Evolutionary conservation across 2,113 vertebrate genomes (phyloP).

Genomic region (Xyrauchen texanus): DNA sequence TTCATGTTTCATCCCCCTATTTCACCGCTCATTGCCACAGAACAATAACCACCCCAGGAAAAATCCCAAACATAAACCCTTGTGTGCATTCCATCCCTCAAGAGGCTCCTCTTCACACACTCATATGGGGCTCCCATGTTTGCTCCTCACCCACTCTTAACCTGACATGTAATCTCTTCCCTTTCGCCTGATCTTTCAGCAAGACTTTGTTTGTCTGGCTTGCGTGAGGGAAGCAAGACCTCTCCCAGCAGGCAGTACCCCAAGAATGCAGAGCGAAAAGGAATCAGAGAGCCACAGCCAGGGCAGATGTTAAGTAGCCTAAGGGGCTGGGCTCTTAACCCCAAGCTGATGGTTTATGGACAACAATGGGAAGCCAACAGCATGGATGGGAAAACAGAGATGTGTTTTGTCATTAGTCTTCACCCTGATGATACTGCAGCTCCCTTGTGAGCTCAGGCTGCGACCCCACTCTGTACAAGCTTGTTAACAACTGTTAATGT

Average conservation of each 20-base stretch:
- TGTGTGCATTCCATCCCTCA: slow-evolving; percentile 46
- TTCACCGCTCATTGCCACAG: slow-evolving; percentile 16
- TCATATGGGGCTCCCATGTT: slow-evolving; percentile 59
- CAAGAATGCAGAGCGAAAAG: slow-evolving; percentile 63
- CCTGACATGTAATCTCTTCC: slow-evolving; percentile 69
- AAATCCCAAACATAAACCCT: slow-evolving; percentile 51
- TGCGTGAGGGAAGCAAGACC: slow-evolving; percentile 36
- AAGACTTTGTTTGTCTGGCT: slow-evolving; percentile 70
- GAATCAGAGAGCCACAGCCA: slow-evolving; percentile 76
- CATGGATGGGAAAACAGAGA: slow-evolving; percentile 50
- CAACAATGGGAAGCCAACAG: slow-evolving; percentile 52
- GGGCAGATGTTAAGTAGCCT: slow-evolving; percentile 84
- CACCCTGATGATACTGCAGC: slow-evolving; percentile 17
- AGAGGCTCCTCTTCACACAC: slow-evolving; percentile 24
- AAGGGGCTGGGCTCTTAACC: slow-evolving; percentile 77
- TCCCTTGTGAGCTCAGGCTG: slow-evolving; percentile 24
- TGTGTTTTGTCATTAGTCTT: slow-evolving; percentile 51
- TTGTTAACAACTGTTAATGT: slow-evolving; percentile 24
- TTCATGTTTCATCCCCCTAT: slow-evolving; percentile 1
- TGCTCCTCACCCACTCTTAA: slow-evolving; percentile 63
- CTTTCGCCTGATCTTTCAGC: slow-evolving; percentile 78
- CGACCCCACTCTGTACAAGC: slow-evolving; percentile 1
- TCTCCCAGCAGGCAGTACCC: slow-evolving; percentile 63
- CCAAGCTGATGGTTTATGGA: slow-evolving; percentile 68
- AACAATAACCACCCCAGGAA: slow-evolving; percentile 30